These are phyloP conservation scores for Brenthis hecate DNA, from an alignment of 2,888 invertebrate genomes.

Conservation along the genomic window DNA sequence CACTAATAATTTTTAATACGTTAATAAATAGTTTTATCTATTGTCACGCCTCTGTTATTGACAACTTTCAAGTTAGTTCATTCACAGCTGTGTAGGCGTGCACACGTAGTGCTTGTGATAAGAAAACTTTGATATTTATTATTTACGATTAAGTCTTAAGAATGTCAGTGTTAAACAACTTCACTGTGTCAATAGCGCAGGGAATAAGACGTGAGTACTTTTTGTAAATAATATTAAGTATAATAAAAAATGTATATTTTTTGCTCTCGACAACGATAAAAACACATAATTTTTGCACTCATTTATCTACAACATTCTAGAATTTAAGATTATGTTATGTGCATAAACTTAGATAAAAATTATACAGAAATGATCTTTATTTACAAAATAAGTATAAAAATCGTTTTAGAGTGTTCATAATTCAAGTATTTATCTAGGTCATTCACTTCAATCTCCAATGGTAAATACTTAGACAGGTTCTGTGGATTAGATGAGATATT, in stretches of 20 bases:
- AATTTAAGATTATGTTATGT: not conserved
- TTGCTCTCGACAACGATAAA: conserved; percentile 12
- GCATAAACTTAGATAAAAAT: too few species aligned
- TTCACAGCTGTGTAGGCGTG: conserved; percentile 33
- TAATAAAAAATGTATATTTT: not conserved
- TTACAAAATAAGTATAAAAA: too few species aligned
- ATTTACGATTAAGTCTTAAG: conserved; percentile 39
- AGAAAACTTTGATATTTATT: conserved; percentile 31
- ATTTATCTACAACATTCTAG: not conserved
- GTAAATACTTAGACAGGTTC: not conserved
- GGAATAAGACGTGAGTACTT: conserved; percentile 68
- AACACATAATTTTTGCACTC: not conserved
- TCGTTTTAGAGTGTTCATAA: not conserved
- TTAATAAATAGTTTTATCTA: conserved; percentile 36
- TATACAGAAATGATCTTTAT: too few species aligned
- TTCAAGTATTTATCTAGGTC: conserved; percentile 5
- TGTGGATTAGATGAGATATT: not conserved
- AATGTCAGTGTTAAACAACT: conserved; percentile 75
- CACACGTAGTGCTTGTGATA: conserved; percentile 37
- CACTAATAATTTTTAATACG: conserved; percentile 14
- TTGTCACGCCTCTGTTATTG: conserved; percentile 59
- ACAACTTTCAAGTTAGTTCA: conserved; percentile 36
- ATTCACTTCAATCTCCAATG: conserved; percentile 4
- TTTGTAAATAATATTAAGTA: conserved; percentile 21
- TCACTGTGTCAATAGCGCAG: conserved; percentile 68